Conservation (phyloP, 2,113 vertebrate species). For the Miniopterus natalensis region DNA sequence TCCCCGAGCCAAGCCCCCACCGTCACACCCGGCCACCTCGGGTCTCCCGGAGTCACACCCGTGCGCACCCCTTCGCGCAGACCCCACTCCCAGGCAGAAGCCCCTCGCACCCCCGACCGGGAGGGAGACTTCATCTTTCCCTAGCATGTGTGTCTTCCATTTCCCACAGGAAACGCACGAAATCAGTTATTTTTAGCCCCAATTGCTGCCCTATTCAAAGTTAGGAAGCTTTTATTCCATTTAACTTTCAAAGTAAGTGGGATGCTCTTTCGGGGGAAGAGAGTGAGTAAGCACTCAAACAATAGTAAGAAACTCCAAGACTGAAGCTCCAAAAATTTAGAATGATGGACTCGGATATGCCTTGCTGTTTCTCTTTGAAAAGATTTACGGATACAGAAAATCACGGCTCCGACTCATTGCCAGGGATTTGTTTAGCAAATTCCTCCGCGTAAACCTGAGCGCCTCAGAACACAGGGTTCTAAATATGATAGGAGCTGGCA, state of each 20-base stretch:
- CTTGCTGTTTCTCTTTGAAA: constrained; percentile 9
- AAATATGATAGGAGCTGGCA: constrained; percentile 69
- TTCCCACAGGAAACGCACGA: background rate
- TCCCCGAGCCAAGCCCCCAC: fast-evolving
- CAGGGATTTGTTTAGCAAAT: constrained; percentile 71
- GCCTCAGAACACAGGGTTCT: constrained; percentile 76
- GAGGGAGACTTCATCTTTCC: background rate
- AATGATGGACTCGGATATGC: background rate
- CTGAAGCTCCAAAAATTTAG: background rate
- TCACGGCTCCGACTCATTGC: background rate
- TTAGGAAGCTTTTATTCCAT: background rate
- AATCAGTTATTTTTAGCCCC: background rate
- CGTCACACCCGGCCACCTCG: background rate
- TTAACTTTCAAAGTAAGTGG: background rate
- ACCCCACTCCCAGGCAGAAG: too few relatives aligned
- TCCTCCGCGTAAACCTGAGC: constrained; percentile 63
- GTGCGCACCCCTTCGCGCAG: background rate
- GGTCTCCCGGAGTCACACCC: background rate
- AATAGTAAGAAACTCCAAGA: background rate
- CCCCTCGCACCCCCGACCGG: fast-evolving
- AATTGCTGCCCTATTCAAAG: background rate
- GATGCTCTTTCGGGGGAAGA: background rate
- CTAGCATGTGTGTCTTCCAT: background rate
- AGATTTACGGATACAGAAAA: constrained; percentile 17
- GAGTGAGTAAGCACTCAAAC: constrained; percentile 21